Percentiles rank a stretch among this genome's conserved stretches.
Conservation (phyloP, 2,797 vertebrate species). For the Lerista edwardsae region DNA sequence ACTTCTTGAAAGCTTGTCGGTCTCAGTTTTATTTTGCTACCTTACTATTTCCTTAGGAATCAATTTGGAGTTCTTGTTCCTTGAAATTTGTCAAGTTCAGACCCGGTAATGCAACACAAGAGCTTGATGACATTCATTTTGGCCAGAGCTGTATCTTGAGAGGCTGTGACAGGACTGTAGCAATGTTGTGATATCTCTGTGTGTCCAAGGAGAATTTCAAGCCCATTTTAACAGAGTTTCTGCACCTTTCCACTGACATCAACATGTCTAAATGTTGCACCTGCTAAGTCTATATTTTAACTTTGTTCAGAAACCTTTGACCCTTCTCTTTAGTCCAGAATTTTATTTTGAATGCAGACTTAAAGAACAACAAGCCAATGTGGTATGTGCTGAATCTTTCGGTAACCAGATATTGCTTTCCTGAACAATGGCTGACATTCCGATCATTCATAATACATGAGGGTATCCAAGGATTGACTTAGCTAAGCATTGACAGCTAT, state of each 20-base stretch:
- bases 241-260: conserved; percentile 10
- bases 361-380: neutral
- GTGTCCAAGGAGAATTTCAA: neutral
- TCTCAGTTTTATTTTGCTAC: neutral
- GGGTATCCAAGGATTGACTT: conserved; percentile 31
- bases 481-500: conserved; percentile 26
- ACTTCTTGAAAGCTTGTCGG: neutral
- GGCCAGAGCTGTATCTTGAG: neutral
- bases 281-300: conserved; percentile 28
- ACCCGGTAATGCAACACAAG: neutral
- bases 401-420: conserved; percentile 36
- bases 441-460: conserved; percentile 43
- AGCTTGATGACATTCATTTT: neutral
- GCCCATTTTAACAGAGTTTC: neutral
- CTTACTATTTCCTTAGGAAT: neutral
- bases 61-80: neutral
- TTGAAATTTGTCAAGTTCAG: neutral
- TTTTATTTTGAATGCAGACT: conserved; percentile 36
- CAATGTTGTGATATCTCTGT: neutral
- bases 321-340: conserved; percentile 26
- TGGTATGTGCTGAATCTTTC: conserved; percentile 36
- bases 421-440: conserved; percentile 43
- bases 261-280: conserved; percentile 23
- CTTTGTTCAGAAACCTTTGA: conserved; percentile 29
- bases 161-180: neutral